These are phyloP conservation scores for Seriola rivoliana DNA, from an alignment of 2,113 vertebrate genomes.

Conservation along the genomic window DNA sequence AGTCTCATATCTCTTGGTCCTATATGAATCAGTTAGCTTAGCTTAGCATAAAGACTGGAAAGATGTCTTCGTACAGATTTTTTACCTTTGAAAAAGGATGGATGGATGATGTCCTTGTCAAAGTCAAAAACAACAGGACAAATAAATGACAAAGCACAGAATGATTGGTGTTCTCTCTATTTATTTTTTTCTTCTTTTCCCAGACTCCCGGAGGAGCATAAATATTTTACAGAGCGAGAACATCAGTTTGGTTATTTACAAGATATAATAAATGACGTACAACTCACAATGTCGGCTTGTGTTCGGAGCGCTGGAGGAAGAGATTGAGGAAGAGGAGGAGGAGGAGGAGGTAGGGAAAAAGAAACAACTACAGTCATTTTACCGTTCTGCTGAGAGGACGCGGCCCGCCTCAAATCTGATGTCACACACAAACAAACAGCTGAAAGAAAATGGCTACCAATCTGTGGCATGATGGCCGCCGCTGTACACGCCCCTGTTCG, in stretches of 20 bases:
- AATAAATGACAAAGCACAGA: neutral
- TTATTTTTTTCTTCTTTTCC: slow-evolving; percentile 63
- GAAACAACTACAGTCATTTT: slow-evolving; percentile 21
- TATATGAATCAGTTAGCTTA: too few relatives aligned
- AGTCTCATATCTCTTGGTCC: too few relatives aligned
- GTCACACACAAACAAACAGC: neutral
- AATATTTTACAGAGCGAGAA: slow-evolving; percentile 79
- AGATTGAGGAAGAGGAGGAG: neutral
- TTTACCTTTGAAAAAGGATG: too few relatives aligned
- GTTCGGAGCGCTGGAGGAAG: slow-evolving; percentile 40
- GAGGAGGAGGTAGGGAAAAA: neutral
- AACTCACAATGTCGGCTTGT: slow-evolving; percentile 61
- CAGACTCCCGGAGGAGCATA: slow-evolving; percentile 57
- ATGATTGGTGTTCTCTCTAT: slow-evolving; percentile 32
- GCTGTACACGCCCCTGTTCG: neutral
- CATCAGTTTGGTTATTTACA: slow-evolving; percentile 80
- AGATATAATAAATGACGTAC: slow-evolving; percentile 71
- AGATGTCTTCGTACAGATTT: too few relatives aligned
- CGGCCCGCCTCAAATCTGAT: neutral
- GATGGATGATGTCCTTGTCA: too few relatives aligned
- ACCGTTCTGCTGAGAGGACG: neutral
- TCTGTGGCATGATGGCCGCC: slow-evolving; percentile 14
- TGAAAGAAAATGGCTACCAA: neutral
- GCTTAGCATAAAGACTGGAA: too few relatives aligned
- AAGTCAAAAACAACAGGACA: neutral